Base-by-base conservation (phyloP, 2,113 vertebrate species). In the Seriola aureovittata region DNA sequence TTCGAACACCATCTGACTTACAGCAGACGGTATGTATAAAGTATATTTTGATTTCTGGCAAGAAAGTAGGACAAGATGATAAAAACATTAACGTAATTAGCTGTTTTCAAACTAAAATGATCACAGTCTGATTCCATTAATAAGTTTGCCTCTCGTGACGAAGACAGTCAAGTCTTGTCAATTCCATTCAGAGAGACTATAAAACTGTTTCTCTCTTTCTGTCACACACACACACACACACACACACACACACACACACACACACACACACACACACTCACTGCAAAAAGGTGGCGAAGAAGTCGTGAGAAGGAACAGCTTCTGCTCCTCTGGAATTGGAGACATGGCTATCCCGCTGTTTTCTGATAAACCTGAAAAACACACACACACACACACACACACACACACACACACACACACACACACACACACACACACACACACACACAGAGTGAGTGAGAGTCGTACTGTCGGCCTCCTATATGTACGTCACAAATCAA, bases 231-330 rank as follows among this genome's bases (percentile, higher is more conserved):
- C 29, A 29, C 29, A 29, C 29, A 25, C 25, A 25, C 25, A 25
- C 25, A 25, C 25, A 25, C 25, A 25, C 25, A 25, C 25, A 25
- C 25, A 25, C 25, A 25, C 25, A 25, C 25, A 25, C 25, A 59
- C 7, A 48, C 14, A 70, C 12, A 70, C 12, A 72, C 66, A 70
- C 60, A 84, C 44, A 23, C 48, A 96, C 97, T 91, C 89, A 98
- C 98, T 91, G 72, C 98, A 99, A 81, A 95, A 99, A 0, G 98
- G 98, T 8, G 93, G 67, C 4, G 70, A 84, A 60, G 96, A 80
- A 3, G 94, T 91, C 0, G 98, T 99, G 76, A 95, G 81, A 68
- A 99, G 93, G 89, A 96, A 99, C 3, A 97, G 88, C 68, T 91
- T 96, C 71, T 96, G 94, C 90, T 97, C 95, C 86, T 81, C 93